Conservation (phyloP, 2,888 invertebrate genomes). For the Harpagoxenus sublaevis region DNA sequence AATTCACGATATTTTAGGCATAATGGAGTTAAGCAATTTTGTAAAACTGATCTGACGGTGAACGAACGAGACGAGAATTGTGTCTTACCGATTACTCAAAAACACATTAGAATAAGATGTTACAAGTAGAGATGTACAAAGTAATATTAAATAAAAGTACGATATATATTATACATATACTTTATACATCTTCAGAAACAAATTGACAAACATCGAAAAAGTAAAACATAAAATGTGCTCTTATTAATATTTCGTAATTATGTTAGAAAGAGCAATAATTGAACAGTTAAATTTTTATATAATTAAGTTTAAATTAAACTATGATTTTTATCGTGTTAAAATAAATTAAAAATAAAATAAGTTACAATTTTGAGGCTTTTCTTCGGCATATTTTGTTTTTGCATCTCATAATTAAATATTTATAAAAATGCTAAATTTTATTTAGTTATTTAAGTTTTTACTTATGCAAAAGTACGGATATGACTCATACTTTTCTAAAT, state of each 20-base stretch:
- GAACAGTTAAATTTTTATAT: not conserved
- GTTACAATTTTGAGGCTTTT: not conserved
- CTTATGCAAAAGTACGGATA: not conserved
- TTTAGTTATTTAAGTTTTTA: not conserved
- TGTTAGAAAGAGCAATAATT: not conserved
- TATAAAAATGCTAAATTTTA: not conserved
- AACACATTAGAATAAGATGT: not conserved
- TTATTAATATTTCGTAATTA: not conserved
- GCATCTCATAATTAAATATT: not conserved
- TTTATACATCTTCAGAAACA: not conserved
- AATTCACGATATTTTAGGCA: not conserved
- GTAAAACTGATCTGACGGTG: not conserved
- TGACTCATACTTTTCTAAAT: not conserved
- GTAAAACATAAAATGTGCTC: not conserved
- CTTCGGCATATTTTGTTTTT: not conserved
- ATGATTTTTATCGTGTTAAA: not conserved
- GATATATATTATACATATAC: not conserved
- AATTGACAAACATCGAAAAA: not conserved
- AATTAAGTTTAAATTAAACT: not conserved
- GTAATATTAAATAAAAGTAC: slow-evolving; percentile 6
- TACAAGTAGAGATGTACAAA: not conserved
- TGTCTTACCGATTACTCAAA: not conserved
- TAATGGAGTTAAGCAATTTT: not conserved
- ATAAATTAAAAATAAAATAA: not conserved
- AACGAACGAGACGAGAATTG: not conserved